Conservation (phyloP, 2,113 vertebrate species). For the Bolborhynchus lineola region DNA sequence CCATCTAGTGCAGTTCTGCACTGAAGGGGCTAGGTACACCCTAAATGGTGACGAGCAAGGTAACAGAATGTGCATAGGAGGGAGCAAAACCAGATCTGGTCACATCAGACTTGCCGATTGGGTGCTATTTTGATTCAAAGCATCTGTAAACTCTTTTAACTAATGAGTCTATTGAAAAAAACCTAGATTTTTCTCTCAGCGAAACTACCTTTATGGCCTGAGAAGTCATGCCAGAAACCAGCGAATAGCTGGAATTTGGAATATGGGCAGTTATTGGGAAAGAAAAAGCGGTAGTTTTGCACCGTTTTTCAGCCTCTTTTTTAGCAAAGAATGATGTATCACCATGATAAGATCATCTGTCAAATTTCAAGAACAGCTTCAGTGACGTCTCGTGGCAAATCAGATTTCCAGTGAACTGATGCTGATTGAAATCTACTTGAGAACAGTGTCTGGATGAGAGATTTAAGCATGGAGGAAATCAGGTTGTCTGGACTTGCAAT, state of each 20-base stretch:
- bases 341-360: background rate
- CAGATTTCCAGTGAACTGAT: background rate
- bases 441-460: background rate
- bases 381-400: background rate
- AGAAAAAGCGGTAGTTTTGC: background rate
- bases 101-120: background rate
- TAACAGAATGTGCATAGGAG: accelerated
- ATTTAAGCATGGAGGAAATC: background rate
- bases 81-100: background rate
- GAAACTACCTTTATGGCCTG: background rate
- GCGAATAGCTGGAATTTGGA: background rate
- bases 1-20: background rate
- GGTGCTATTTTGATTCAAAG: background rate
- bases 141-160: background rate
- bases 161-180: background rate
- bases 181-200: background rate
- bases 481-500: background rate
- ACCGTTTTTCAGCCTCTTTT: background rate
- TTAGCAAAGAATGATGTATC: background rate
- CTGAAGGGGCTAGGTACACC: accelerated
- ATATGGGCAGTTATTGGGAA: background rate
- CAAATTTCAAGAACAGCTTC: background rate
- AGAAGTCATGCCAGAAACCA: background rate
- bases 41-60: background rate
- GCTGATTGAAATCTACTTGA: background rate